These are phyloP conservation scores for Steinernema feltiae DNA, from an alignment of 1,140 invertebrate genomes.

Conservation along the genomic window DNA sequence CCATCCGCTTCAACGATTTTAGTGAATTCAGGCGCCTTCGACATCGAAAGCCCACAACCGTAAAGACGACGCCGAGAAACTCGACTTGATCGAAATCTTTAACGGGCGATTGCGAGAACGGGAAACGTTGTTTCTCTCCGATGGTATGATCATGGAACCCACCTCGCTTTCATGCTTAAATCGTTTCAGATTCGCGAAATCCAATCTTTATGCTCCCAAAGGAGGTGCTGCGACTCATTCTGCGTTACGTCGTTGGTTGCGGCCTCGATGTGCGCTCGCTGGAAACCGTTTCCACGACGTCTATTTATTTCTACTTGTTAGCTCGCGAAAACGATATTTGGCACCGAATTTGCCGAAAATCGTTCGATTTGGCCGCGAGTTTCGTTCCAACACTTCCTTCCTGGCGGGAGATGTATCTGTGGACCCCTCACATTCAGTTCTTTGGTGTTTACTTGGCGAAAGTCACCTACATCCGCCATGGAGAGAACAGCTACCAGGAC, in stretches of 20 bases:
- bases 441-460: slow-evolving; percentile 33
- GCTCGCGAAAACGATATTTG: slow-evolving; percentile 19
- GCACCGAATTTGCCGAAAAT: slow-evolving; percentile 12
- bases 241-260: slow-evolving; percentile 7
- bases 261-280: slow-evolving; percentile 5
- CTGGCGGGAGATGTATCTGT: slow-evolving; percentile 21
- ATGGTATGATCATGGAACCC: neutral
- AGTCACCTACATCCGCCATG: slow-evolving; percentile 38
- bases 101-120: neutral
- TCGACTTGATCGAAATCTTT: neutral
- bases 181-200: neutral
- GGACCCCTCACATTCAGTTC: slow-evolving; percentile 21
- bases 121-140: neutral
- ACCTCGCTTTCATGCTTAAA: neutral
- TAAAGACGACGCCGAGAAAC: neutral
- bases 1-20: no score
- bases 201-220: neutral
- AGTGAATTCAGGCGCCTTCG: neutral
- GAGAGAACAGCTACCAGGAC: slow-evolving; percentile 32
- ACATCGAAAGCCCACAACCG: neutral
- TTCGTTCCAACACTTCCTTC: neutral
- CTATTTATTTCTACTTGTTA: slow-evolving; percentile 11
- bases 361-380: neutral
- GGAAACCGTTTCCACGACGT: slow-evolving; percentile 8
- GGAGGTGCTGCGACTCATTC: slow-evolving; percentile 16